Evolutionary conservation across 2,113 vertebrate species (phyloP).

Genomic region (Elachura formosa): DNA sequence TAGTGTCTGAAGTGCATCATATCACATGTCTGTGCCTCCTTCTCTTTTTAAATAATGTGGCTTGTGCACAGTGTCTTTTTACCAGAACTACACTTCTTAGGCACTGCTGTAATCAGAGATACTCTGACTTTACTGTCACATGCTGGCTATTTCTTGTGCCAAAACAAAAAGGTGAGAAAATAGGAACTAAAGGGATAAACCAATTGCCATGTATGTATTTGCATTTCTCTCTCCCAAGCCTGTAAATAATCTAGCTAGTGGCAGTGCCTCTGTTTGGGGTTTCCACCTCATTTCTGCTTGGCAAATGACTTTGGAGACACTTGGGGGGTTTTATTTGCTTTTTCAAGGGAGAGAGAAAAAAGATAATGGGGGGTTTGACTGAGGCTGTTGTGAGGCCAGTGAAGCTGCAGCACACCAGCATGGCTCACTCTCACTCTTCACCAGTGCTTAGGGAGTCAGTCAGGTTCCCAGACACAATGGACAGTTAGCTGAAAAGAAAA

Average conservation of each 20-base stretch:
- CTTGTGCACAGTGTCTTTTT: not conserved
- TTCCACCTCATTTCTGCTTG: not conserved
- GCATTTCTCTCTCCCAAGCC: not conserved
- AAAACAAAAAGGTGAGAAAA: slow-evolving; percentile 41
- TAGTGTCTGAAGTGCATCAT: accelerated
- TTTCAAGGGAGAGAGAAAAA: not conserved
- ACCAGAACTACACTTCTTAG: not conserved
- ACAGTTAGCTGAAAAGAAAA: not conserved
- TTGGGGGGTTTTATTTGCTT: not conserved
- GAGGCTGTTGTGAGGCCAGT: accelerated
- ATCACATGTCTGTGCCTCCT: not conserved
- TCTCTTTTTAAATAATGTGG: not conserved
- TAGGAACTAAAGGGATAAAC: not conserved
- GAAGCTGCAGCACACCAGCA: not conserved
- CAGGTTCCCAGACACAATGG: not conserved
- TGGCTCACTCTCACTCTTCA: not conserved
- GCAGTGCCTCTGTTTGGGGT: not conserved
- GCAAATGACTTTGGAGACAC: not conserved
- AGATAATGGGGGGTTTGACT: not conserved
- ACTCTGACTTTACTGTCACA: slow-evolving; percentile 7
- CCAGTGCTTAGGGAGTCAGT: not conserved
- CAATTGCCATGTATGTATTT: not conserved
- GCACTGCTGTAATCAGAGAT: slow-evolving; percentile 22
- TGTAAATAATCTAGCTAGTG: not conserved
- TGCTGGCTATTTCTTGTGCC: not conserved